Conservation (phyloP, 1,140 invertebrate genomes). For the Charaxes varanes region DNA sequence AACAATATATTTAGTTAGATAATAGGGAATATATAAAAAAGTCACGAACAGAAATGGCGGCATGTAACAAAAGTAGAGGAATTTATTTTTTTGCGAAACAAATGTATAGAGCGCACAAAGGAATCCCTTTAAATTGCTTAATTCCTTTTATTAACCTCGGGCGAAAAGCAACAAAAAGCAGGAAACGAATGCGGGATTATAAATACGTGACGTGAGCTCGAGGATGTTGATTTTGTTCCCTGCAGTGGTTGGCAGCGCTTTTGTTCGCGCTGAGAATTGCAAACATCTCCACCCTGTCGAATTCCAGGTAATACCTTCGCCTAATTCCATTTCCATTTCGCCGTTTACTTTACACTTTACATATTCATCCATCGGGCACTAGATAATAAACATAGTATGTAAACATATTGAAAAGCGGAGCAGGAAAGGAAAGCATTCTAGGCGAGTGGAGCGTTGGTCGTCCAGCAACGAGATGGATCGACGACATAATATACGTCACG, state of each 20-base stretch:
- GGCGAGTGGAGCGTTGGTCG: too few species aligned
- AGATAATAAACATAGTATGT: too few species aligned
- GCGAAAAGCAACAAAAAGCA: slow-evolving; percentile 53
- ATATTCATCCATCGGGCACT: too few species aligned
- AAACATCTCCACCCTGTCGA: slow-evolving; percentile 30
- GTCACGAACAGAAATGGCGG: not conserved
- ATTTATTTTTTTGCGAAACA: slow-evolving; percentile 1
- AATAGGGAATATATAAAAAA: too few species aligned
- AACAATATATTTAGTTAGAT: too few species aligned
- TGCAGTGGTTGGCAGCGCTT: slow-evolving; percentile 32
- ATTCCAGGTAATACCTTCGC: slow-evolving; percentile 26
- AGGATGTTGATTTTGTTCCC: slow-evolving; percentile 62
- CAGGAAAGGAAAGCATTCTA: too few species aligned
- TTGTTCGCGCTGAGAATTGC: slow-evolving; percentile 49
- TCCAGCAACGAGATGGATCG: too few species aligned
- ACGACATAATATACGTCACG: too few species aligned
- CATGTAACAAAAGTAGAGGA: not conserved
- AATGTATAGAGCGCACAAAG: slow-evolving; percentile 8
- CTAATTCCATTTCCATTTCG: slow-evolving; percentile 30
- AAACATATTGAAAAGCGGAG: too few species aligned
- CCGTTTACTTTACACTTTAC: slow-evolving; percentile 11
- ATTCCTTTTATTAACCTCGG: slow-evolving; percentile 46
- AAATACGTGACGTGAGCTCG: slow-evolving; percentile 53
- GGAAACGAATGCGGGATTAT: slow-evolving; percentile 60
- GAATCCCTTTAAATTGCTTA: slow-evolving; percentile 26